These are phyloP conservation scores for Meteorus cinctellus DNA, from an alignment of 2,888 invertebrate species.

Conservation along the genomic window DNA sequence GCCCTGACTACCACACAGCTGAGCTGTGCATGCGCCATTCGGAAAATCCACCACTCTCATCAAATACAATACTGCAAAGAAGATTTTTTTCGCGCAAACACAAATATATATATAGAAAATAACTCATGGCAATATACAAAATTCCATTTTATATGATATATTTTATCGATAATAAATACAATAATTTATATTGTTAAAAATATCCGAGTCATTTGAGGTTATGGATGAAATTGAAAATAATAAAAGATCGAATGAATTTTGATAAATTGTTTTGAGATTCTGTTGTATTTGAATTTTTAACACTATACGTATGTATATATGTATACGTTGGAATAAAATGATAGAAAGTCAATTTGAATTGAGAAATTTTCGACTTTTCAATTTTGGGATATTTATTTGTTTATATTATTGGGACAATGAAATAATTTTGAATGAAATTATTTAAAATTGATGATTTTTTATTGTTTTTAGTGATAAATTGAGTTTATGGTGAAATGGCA, in stretches of 20 bases:
- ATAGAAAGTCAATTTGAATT: background rate
- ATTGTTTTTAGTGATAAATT: background rate
- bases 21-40: slow-evolving; percentile 71
- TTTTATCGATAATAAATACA: background rate
- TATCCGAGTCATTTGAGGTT: too few species aligned
- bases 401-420: too few species aligned
- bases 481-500: slow-evolving; percentile 50
- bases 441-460: background rate
- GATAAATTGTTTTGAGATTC: background rate
- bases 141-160: background rate
- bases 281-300: background rate
- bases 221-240: too few species aligned
- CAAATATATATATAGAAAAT: background rate
- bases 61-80: slow-evolving; percentile 19
- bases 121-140: background rate
- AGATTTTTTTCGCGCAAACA: slow-evolving; percentile 16
- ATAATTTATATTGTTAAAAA: too few species aligned
- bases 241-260: too few species aligned
- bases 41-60: slow-evolving; percentile 58
- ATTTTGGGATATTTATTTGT: too few species aligned
- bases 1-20: slow-evolving; percentile 64
- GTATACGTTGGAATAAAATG: background rate
- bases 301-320: background rate
- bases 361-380: background rate
- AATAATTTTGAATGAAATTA: background rate